Evolutionary conservation across 2,113 vertebrate species (phyloP).

Genomic region (Glaucidium brasilianum): DNA sequence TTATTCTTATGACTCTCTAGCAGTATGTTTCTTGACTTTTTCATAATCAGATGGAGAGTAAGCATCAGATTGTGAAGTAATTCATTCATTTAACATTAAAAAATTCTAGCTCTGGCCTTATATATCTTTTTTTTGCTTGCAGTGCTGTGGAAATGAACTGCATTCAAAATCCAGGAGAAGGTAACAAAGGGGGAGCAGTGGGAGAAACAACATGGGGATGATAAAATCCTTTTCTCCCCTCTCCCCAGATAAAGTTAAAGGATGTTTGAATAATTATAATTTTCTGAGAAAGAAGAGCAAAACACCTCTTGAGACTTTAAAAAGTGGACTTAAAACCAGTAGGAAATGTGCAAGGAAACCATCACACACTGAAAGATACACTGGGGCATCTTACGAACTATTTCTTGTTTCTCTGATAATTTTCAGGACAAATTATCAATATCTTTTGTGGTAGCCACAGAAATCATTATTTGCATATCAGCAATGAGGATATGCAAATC

Average conservation of each 20-base stretch:
- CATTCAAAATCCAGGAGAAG: neutral
- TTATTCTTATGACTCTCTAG: neutral
- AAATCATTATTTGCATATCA: neutral
- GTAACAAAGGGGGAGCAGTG: neutral
- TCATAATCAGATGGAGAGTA: neutral
- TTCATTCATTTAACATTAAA: neutral
- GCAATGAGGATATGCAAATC: too few relatives aligned
- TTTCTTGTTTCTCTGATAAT: neutral
- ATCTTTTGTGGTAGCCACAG: neutral
- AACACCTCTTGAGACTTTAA: neutral
- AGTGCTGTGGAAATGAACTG: neutral
- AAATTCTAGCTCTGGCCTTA: neutral
- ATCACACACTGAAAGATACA: neutral
- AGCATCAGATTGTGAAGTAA: neutral
- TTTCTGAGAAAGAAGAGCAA: neutral
- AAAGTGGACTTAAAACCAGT: neutral
- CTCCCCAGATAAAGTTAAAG: neutral
- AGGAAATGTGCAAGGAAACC: neutral
- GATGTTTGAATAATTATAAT: neutral
- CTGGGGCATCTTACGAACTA: neutral
- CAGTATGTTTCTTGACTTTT: neutral
- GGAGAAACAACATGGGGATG: neutral
- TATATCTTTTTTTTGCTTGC: neutral
- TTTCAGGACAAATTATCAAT: neutral
- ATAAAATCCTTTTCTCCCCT: neutral